Evolutionary conservation across 2,888 invertebrate genomes (phyloP).

Genomic region (Antheraea assamensis): DNA sequence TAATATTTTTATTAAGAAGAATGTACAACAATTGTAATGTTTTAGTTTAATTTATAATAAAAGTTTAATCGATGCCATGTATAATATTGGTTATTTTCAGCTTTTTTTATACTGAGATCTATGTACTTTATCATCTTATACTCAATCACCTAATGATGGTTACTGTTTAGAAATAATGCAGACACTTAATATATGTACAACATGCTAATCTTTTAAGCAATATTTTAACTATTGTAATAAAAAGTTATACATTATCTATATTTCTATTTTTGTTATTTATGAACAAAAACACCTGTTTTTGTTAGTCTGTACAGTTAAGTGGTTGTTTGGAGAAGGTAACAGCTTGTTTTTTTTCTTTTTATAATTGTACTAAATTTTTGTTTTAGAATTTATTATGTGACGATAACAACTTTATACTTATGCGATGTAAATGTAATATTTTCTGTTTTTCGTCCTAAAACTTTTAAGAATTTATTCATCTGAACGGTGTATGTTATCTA

Average conservation of each 20-base stretch:
- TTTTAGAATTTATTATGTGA: not conserved
- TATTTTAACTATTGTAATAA: not conserved
- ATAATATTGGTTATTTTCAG: not conserved
- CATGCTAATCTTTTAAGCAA: too few relatives aligned
- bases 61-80: not conserved
- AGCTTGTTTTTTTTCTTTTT: too few relatives aligned
- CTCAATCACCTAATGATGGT: not conserved
- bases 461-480: not conserved
- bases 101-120: not conserved
- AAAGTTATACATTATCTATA: not conserved
- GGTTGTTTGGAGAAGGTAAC: too few relatives aligned
- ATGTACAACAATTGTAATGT: not conserved
- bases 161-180: not conserved
- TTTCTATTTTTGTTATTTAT: not conserved
- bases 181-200: not conserved
- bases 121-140: not conserved
- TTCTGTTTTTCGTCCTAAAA: slow-evolving; percentile 16
- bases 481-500: slow-evolving; percentile 51
- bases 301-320: not conserved
- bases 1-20: too few relatives aligned
- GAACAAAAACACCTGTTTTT: not conserved
- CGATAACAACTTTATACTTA: not conserved
- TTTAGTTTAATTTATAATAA: not conserved
- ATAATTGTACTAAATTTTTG: too few relatives aligned
- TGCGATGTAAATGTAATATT: not conserved